phyloP scores from a whole-genome alignment of 1,140 invertebrate genomes.

The Psilanteris sp. region DNA sequence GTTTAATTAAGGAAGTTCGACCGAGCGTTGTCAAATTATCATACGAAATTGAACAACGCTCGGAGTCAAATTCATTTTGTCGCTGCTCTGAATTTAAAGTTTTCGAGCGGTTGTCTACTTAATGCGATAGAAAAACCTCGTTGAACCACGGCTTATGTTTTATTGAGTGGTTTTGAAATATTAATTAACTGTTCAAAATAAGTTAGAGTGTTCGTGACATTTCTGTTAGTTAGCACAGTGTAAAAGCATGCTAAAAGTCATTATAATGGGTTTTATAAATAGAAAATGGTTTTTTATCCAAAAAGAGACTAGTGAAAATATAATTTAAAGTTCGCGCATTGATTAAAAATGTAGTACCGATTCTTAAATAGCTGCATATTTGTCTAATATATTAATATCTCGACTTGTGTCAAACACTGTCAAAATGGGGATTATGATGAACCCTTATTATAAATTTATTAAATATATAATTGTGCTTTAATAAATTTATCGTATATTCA shows the following conservation, averaged over 20 bases:
- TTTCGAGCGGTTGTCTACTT: neutral
- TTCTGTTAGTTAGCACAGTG: conserved; percentile 1
- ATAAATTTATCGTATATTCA: too few relatives aligned
- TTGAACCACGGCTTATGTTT: neutral
- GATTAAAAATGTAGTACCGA: too few relatives aligned
- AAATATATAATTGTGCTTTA: too few relatives aligned
- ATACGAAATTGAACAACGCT: conserved; percentile 11
- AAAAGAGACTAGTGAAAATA: too few relatives aligned
- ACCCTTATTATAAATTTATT: too few relatives aligned
- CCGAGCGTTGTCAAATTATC: conserved; percentile 7
- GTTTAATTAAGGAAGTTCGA: conserved; percentile 31
- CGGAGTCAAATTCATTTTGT: neutral
- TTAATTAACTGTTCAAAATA: conserved; percentile 11
- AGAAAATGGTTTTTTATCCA: too few relatives aligned
- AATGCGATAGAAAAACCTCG: conserved; percentile 1
- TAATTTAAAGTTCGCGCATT: too few relatives aligned
- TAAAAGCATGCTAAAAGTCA: neutral
- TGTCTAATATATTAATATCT: too few relatives aligned
- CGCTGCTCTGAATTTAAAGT: neutral
- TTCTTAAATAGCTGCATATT: too few relatives aligned
- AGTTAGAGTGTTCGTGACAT: conserved; percentile 5
- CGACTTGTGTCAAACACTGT: too few relatives aligned
- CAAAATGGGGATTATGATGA: too few relatives aligned
- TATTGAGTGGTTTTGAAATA: conserved; percentile 8
- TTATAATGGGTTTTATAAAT: conserved; percentile 7